A percentile compares a stretch with the other conserved stretches of the same genome.
Conservation (phyloP, 2,888 invertebrate genomes). For the Temnothorax rugatulus region DNA sequence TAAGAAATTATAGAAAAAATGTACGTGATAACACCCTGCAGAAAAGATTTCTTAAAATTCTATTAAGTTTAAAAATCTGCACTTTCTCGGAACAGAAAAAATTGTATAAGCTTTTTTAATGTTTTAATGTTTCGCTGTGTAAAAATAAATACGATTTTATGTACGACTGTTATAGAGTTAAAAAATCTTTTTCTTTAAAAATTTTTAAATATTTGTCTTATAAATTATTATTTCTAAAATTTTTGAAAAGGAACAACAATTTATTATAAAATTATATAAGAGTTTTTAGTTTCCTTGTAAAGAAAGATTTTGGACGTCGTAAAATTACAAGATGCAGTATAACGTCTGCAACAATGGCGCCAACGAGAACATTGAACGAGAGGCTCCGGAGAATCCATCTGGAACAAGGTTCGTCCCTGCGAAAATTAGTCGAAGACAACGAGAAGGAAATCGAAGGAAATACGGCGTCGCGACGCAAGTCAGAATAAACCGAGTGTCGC, state of each 20-base stretch:
- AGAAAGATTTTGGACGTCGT: not conserved
- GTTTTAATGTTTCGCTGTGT: not conserved
- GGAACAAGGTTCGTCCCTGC: constrained; percentile 15
- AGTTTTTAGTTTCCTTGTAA: not conserved
- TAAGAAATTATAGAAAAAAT: not conserved
- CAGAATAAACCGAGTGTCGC: not conserved
- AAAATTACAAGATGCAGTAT: not conserved
- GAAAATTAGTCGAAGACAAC: constrained; percentile 40
- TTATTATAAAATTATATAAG: not conserved
- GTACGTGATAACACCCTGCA: too few relatives aligned
- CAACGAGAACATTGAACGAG: constrained; percentile 13
- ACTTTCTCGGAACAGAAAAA: not conserved
- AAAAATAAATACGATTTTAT: not conserved
- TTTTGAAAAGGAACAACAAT: not conserved
- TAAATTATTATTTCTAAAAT: not conserved
- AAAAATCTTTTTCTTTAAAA: not conserved
- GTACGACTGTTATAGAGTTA: not conserved
- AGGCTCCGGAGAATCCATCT: constrained; percentile 20
- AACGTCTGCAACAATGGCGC: not conserved
- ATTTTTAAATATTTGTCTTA: not conserved
- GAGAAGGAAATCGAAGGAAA: constrained; percentile 11
- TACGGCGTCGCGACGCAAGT: not conserved
- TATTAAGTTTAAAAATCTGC: not conserved
- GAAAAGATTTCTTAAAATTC: not conserved
- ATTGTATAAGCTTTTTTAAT: not conserved